Base-by-base conservation (phyloP, 2,888 invertebrate species). In the Catotricha subobsoleta region DNA sequence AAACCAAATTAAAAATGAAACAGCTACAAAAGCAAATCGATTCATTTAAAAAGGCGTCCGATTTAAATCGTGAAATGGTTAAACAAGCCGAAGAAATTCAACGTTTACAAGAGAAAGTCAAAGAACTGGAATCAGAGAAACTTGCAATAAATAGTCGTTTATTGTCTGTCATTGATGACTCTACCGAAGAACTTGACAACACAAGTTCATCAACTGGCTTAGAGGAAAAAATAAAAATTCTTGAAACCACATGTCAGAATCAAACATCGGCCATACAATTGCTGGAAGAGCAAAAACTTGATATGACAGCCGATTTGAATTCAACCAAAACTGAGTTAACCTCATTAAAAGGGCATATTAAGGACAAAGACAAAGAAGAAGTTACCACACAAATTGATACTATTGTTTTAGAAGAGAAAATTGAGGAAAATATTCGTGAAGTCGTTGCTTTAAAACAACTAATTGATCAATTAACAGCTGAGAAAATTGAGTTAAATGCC, bases 71-170 rank as follows among this genome's bases (percentile, higher is more conserved):
- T 29, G 75, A 80, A 57, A 66, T 81, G 43, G 68, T 76, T 1
- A 69, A 68, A 49, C 59, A 82, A 38, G 69, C 67, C 52, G 68
- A 68, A 44, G 74, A 74, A 52, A 67, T 75, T 48, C 69, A 71
- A 46, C 67, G 69, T 48, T 60, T 80, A 39, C 74, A 75, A 46
- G 78, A 82, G 50, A 77, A 75, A 66, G 73, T 91, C 45, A 79
- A 80, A 12, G 82, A 86, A 56, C 62, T 91, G 48, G 86, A 87
- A 64, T 86, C 87, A 60, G 90, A 90, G 64, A 90, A 88, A 65
- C 87, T 87, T 52, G 84, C 86, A 64, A 72, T 90, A 55, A 81
- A 83, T 6, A 27, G 28, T 12, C 28, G 30, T 23, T 15, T 21
- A 13, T 3, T 20, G 28, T 39, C 39, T 19, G 28, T 28, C 4